phyloP scores from a whole-genome alignment of 1,140 invertebrate genomes.

The Drepana arcuata region DNA sequence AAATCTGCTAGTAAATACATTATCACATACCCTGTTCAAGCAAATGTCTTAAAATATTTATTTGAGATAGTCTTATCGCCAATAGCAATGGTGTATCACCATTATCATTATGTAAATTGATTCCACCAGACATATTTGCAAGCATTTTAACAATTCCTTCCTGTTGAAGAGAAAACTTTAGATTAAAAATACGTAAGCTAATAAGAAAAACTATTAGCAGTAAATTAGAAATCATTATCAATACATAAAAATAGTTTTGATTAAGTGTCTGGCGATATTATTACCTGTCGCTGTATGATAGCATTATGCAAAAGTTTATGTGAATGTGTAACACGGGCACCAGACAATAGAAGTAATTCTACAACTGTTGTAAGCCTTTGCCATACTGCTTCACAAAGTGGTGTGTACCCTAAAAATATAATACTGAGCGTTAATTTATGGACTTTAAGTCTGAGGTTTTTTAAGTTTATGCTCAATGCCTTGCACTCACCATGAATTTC shows the following conservation, averaged over 20 bases:
- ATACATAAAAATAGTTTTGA: too few species aligned
- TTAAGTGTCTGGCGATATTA: too few species aligned
- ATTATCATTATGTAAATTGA: slow-evolving; percentile 73
- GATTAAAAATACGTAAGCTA: too few species aligned
- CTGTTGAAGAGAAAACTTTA: slow-evolving; percentile 16
- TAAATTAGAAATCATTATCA: too few species aligned
- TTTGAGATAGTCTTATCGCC: slow-evolving; percentile 70
- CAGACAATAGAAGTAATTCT: slow-evolving; percentile 35
- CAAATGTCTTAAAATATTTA: slow-evolving; percentile 58
- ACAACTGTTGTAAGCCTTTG: slow-evolving; percentile 41
- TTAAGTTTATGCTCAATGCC: too few species aligned
- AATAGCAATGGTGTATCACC: slow-evolving; percentile 76
- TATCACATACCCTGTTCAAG: slow-evolving; percentile 68
- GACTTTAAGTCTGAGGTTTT: too few species aligned
- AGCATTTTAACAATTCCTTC: slow-evolving; percentile 49
- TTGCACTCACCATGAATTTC: slow-evolving; percentile 80
- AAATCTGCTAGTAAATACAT: too few species aligned
- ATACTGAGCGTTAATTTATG: too few species aligned
- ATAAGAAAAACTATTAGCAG: too few species aligned
- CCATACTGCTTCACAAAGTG: slow-evolving; percentile 60
- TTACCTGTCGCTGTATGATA: slow-evolving; percentile 50
- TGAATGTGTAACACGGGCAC: slow-evolving; percentile 52
- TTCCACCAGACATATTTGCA: slow-evolving; percentile 50
- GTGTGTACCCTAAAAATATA: slow-evolving; percentile 47
- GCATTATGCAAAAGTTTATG: slow-evolving; percentile 57